phyloP scores from a whole-genome alignment of 2,113 vertebrate genomes.

The Phycodurus eques region DNA sequence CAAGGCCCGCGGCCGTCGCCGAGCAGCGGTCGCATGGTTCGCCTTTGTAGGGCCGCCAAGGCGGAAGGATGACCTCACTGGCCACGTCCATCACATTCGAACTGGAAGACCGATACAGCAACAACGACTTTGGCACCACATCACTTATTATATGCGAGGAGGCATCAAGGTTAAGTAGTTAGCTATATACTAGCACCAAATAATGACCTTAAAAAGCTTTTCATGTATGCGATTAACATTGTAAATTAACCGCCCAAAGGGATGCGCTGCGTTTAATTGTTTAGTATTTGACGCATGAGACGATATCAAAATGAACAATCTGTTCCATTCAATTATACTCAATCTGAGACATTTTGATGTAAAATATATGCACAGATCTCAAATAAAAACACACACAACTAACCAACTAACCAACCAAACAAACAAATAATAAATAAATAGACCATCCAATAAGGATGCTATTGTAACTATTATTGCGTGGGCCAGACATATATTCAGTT shows the following conservation, averaged over 20 bases:
- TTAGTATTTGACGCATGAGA: too few relatives aligned
- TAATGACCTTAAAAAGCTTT: background rate
- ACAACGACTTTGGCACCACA: background rate
- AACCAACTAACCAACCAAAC: too few relatives aligned
- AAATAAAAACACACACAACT: too few relatives aligned
- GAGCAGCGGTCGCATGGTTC: slow-evolving; percentile 43
- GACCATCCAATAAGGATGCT: too few relatives aligned
- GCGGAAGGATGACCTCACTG: slow-evolving; percentile 65
- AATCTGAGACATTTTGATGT: too few relatives aligned
- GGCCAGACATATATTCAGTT: too few relatives aligned
- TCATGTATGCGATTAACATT: background rate
- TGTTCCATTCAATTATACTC: too few relatives aligned
- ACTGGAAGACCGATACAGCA: background rate
- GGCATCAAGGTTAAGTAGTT: background rate
- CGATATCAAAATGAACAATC: too few relatives aligned
- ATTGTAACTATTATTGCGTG: too few relatives aligned
- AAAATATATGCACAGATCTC: too few relatives aligned
- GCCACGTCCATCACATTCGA: slow-evolving; percentile 39
- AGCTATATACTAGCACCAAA: background rate
- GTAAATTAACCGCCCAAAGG: background rate
- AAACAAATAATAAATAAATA: too few relatives aligned
- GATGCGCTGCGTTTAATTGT: too few relatives aligned
- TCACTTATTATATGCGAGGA: background rate
- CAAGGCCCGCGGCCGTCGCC: slow-evolving; percentile 43
- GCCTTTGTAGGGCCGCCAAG: slow-evolving; percentile 58